These are phyloP conservation scores for Latrodectus hesperus DNA, from an alignment of 2,888 invertebrate species.

Conservation along the genomic window DNA sequence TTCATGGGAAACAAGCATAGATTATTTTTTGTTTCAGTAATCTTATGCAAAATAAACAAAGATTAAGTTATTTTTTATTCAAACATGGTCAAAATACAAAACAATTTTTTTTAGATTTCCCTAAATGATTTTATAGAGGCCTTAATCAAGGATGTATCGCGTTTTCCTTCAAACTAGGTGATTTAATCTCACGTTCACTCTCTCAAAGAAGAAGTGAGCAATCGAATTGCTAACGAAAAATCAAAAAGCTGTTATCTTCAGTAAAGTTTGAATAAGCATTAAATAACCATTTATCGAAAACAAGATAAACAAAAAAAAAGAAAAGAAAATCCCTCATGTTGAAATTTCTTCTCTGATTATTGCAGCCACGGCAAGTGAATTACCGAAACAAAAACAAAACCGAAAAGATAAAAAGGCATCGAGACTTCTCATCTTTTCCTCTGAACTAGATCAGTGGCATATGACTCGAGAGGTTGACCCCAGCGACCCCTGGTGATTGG, in stretches of 20 bases:
- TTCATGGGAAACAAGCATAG: too few species aligned
- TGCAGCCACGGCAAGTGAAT: conserved; percentile 23
- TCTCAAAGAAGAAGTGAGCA: not conserved
- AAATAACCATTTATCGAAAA: conserved; percentile 28
- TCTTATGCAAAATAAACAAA: too few species aligned
- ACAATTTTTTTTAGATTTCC: too few species aligned
- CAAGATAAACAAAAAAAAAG: conserved; percentile 18
- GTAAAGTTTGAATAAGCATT: conserved; percentile 10
- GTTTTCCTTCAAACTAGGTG: too few species aligned
- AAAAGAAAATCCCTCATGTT: conserved; percentile 25
- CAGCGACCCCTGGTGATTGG: conserved; percentile 43
- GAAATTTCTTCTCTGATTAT: conserved; percentile 44
- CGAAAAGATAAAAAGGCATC: not conserved
- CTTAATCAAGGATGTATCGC: too few species aligned
- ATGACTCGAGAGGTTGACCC: conserved; percentile 61
- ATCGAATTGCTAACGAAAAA: not conserved
- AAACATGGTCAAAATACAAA: too few species aligned
- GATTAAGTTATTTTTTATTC: too few species aligned
- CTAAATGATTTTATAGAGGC: too few species aligned
- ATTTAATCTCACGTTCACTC: too few species aligned
- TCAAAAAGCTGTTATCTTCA: not conserved
- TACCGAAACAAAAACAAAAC: conserved; percentile 23
- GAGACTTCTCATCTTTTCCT: conserved; percentile 38
- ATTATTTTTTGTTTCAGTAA: too few species aligned
- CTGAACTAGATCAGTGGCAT: conserved; percentile 68